Evolutionary conservation across 2,797 vertebrate genomes (phyloP), one percentile per base, ranked within the genome.

Genomic region (Synaphobranchus kaupii): DNA sequence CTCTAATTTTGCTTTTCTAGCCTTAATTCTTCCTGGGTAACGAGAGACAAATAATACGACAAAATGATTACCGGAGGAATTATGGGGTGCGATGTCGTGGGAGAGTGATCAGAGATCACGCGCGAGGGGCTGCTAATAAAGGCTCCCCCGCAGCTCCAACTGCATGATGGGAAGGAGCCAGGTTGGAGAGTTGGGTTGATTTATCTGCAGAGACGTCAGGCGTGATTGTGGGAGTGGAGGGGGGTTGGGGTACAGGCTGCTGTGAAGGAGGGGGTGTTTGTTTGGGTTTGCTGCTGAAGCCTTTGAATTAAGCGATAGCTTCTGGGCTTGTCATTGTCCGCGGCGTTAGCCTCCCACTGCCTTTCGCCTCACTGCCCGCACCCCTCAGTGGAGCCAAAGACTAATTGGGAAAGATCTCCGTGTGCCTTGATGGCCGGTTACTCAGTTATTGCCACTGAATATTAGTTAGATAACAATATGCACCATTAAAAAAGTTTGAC

Each of bases 1-100:
- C 93, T 93, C 90, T 93, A 90, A 94, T 94, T 92, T 93, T 91
- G 88, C 90, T 87, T 93, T 94, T 94, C 87, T 92, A 81, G 56
- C 25, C 83, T 60, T n/a, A n/a, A n/a, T n/a, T 47, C 54, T 84
- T 66, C 2, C 73, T 84, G 82, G 56, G 56, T 50, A 87, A 87
- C 63, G 73, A 78, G 50, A 85, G 3, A 87, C 78, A 90, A 87
- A 44, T 89, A 63, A 87, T 83, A 31, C 44, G 20, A 86, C 84
- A 44, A 84, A 56, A 76, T 91, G 3, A 0, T 47, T 89, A 86
- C 31, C 86, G 85, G 81, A 89, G 80, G 31, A 88, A 86, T 88
- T 50, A 85, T 4, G 80, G 73, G 7, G 89, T 88, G 34, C 73
- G 1, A 88, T n/a, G 58, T 48, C 56, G 0, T 52, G 22, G 20